Base-by-base conservation (phyloP, 2,797 vertebrate genomes). In the Takifugu rubripes region DNA sequence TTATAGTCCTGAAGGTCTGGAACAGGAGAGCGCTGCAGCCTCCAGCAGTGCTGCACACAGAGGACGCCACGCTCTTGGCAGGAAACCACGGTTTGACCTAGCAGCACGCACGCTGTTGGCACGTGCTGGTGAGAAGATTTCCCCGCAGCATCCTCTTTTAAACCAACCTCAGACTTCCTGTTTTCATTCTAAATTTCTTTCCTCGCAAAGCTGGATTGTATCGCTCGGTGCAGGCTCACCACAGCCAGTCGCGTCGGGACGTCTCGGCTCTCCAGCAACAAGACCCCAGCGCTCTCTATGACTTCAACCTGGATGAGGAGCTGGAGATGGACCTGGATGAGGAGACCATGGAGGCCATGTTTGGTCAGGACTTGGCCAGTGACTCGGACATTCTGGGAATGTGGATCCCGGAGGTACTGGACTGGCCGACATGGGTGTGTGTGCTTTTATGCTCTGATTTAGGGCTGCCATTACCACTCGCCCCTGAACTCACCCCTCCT, bases 341-440 rank as follows among this genome's bases (percentile, higher is more conserved):
- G 78, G 97, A 98, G 90, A 94, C 97, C 27, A 97, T 99, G 96
- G 97, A 99, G 89, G 96, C 96, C 83, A 97, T 99, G 96, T 99
- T 99, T 62, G 96, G 95, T 61, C 96, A 98, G 89, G 97, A 99
- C 79, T 92, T 99, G 55, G 91, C 94, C 82, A 90, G 92, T 55
- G 97, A 98, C 91, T 94, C 93, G 45, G 96, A 99, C 94, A 98
- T 98, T 94, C 96, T 99, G 94, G 97, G 96, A 96, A 98, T 98
- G 96, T 99, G 97, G 96, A 97, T 99, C 95, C 97, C 97, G 90
- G 97, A 99, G 97, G 97, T 99, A 99, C 75, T 99, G 95, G 97
- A 99, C 86, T 99, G 96, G 97, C 97, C 97, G 92, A 98, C 96
- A 93, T 99, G 97, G 97, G 97, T 99, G 97, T 98, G 96, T 92